Conservation (phyloP, 23 tunicate genomes). For the Ciona savignyi region DNA sequence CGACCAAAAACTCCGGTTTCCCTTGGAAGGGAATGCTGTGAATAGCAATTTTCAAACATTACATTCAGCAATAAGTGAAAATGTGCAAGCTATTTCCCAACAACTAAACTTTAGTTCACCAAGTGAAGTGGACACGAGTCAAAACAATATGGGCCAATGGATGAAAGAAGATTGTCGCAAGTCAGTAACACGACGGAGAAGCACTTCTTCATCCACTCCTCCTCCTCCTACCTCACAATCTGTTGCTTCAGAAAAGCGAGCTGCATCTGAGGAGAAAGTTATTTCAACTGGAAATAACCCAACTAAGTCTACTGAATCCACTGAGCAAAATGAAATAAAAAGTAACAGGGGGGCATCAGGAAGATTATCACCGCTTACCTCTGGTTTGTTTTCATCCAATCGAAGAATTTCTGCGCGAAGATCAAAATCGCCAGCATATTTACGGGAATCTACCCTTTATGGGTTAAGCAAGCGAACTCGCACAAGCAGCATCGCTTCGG, state of each 20-base stretch:
- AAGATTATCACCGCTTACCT: constrained; percentile 20
- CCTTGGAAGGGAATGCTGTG: not conserved
- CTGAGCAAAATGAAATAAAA: not conserved
- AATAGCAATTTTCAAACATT: too few relatives aligned
- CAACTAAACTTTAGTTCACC: constrained; percentile 5
- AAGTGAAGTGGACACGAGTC: too few relatives aligned
- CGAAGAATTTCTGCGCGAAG: constrained; percentile 63
- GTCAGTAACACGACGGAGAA: constrained; percentile 25
- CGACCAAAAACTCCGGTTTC: constrained; percentile 43
- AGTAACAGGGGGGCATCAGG: constrained; percentile 6
- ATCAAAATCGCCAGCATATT: constrained; percentile 81
- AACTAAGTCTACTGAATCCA: not conserved
- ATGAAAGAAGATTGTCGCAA: not conserved
- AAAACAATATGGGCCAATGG: too few relatives aligned
- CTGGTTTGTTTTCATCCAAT: constrained; percentile 22
- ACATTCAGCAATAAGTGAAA: not conserved
- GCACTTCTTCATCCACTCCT: constrained; percentile 50
- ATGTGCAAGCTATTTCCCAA: constrained; percentile 2
- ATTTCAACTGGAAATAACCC: not conserved
- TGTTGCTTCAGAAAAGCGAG: constrained; percentile 20
- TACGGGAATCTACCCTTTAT: constrained; percentile 37
- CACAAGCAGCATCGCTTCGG: constrained; percentile 16
- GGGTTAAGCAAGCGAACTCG: constrained; percentile 39
- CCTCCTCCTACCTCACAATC: constrained; percentile 7
- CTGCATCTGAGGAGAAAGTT: constrained; percentile 32